A percentile compares a stretch with the other conserved stretches of the same genome.
Evolutionary conservation across 2,888 invertebrate genomes (phyloP).

Genomic region (Ypsolopha sequella): DNA sequence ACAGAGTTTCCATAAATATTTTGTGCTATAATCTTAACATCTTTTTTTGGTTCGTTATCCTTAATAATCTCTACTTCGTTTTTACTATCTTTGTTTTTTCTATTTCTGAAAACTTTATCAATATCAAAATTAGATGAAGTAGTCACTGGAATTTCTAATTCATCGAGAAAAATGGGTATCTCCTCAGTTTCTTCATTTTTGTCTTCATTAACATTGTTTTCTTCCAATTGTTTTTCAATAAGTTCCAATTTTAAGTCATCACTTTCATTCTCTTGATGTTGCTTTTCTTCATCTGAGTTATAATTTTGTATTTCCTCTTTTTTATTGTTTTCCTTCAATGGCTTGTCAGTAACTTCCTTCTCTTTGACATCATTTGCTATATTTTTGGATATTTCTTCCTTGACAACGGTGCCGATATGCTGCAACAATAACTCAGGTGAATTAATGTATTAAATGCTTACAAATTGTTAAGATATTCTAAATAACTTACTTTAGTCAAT

Average conservation of each 20-base stretch:
- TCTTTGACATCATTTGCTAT: neutral
- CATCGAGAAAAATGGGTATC: slow-evolving; percentile 7
- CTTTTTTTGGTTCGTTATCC: slow-evolving; percentile 7
- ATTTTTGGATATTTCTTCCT: slow-evolving; percentile 22
- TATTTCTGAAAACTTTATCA: neutral
- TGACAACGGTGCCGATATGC: slow-evolving; percentile 20
- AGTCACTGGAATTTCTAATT: slow-evolving; percentile 10
- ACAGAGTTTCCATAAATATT: slow-evolving; percentile 30
- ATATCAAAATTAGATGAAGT: slow-evolving; percentile 7
- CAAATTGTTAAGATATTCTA: too few relatives aligned
- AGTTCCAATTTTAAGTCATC: too few relatives aligned
- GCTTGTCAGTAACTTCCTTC: too few relatives aligned
- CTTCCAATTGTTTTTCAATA: neutral
- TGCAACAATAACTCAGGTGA: slow-evolving; percentile 11
- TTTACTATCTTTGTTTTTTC: slow-evolving; percentile 4
- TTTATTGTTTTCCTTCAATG: too few relatives aligned
- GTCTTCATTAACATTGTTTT: neutral
- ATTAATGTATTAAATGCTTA: neutral
- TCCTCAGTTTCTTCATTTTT: neutral
- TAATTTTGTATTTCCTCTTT: too few relatives aligned
- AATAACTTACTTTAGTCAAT: slow-evolving; percentile 20
- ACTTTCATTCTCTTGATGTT: too few relatives aligned
- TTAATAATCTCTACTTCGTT: slow-evolving; percentile 6
- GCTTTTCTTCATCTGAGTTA: too few relatives aligned
- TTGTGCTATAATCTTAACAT: slow-evolving; percentile 17